phyloP scores from a whole-genome alignment of 2,888 invertebrate genomes.

The Orgyia antiqua region DNA sequence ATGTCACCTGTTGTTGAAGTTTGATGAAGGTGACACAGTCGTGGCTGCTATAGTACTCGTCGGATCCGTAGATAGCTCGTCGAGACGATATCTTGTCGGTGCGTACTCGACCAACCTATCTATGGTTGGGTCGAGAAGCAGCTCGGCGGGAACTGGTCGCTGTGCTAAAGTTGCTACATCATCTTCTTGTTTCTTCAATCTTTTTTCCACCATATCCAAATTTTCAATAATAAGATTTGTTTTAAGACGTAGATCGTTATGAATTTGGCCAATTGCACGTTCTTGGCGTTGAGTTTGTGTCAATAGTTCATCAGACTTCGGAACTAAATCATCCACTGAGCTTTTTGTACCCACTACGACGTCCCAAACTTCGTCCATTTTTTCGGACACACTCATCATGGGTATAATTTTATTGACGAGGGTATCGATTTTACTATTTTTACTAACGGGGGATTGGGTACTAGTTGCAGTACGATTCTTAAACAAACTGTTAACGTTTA shows the following conservation, averaged over 20 bases:
- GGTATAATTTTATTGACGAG: slow-evolving; percentile 90
- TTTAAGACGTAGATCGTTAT: slow-evolving; percentile 87
- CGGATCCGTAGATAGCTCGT: slow-evolving; percentile 58
- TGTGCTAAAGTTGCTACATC: slow-evolving; percentile 88
- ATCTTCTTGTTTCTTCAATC: slow-evolving; percentile 90
- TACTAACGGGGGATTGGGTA: slow-evolving; percentile 76
- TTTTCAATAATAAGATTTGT: slow-evolving; percentile 93
- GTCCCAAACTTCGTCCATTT: slow-evolving; percentile 95
- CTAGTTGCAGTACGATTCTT: slow-evolving; percentile 79
- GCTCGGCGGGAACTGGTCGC: slow-evolving; percentile 84
- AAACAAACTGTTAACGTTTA: slow-evolving; percentile 67
- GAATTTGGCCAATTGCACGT: slow-evolving; percentile 91
- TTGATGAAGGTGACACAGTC: slow-evolving; percentile 43
- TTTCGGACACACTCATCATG: slow-evolving; percentile 90
- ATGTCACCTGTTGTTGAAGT: slow-evolving; percentile 64
- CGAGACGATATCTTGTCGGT: slow-evolving; percentile 80
- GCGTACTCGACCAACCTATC: slow-evolving; percentile 89
- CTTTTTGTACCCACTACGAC: slow-evolving; percentile 93
- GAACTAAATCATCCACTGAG: slow-evolving; percentile 90
- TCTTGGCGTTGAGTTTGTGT: slow-evolving; percentile 93
- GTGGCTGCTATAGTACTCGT: slow-evolving; percentile 53
- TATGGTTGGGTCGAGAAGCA: slow-evolving; percentile 85
- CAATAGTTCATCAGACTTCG: slow-evolving; percentile 90
- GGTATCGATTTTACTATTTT: slow-evolving; percentile 87
- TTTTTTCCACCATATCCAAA: slow-evolving; percentile 90